Evolutionary conservation across 2,888 invertebrate species (phyloP), one percentile per base, ranked within the genome.

Genomic region (Agrotis clavis): DNA sequence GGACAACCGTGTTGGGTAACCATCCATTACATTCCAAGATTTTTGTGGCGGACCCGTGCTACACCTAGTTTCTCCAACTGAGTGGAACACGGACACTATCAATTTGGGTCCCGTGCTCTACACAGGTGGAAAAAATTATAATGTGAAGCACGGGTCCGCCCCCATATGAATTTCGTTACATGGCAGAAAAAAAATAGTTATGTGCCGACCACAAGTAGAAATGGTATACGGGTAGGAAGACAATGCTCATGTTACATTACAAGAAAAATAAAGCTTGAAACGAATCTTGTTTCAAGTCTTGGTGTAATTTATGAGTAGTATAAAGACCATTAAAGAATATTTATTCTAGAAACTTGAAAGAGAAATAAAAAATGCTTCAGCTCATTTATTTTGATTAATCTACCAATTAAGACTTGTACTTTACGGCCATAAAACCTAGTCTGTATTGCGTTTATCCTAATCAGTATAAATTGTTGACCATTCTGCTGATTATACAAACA

Each of bases 371-470:
- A 50, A 59, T 30, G 14, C 0, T 51, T 30, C 9, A 54, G 6
- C 18, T 63, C n/a, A 47, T 74, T 80, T 56, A 47, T 54, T 71
- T 79, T 56, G 59, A 67, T 80, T 79, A 67, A 79, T 74, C 5
- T 60, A 21, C 25, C 21, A 80, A 64, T 79, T 67, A 79, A 51
- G 19, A 57, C 57, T n/a, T 57, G 53, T 21, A 16, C 45, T 51
- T 71, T 77, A 56, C 4, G 25, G 30, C 16, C 6, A 11, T 48
- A 67, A n/a, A 30, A 61, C 25, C 4, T 51, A 19, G 6, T 1
- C 11, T 41, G 30, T 11, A 0, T 72, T 59, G 19, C 13, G 48
- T 65, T 74, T 61, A 51, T 1, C 45, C 35, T 54, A 63, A 67
- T 73, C 67, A 60, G 14, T 19, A 16, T 25, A 51, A 63, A 72